Base-by-base conservation (phyloP, 1,140 invertebrate species). In the Ectropis grisescens region DNA sequence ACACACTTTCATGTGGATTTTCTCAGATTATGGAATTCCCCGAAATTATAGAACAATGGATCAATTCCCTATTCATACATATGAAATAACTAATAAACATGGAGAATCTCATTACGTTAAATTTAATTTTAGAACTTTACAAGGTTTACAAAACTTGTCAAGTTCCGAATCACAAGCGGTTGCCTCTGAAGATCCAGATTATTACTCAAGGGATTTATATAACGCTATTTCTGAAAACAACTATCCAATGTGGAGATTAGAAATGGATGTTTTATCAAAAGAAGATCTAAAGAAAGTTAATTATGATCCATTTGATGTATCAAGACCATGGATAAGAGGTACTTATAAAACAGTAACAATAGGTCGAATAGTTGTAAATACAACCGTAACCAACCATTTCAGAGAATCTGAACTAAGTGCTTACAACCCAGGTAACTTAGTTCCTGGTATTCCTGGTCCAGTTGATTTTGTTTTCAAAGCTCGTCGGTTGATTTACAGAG, bases 391-490 rank as follows among this genome's bases (percentile, higher is more conserved):
- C 19, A 96, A 94, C 67, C 93, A 93, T 61, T 94, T 93, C 69
- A 84, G 88, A 24, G 91, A 93, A 57, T 84, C 95, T 2, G 95
- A 97, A 69, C 93, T 96, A 79, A 62, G 90, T 19, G 94, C 93
- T 7, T 96, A 95, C 61, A 88, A 88, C 56, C 93, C 94, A 2
- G 87, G 90, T 19, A 90, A 94, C 65, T 82, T 96, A 76, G 86
- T 95, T 23, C 93, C 94, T 19, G 88, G 94, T 24, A 92, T 96
- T 48, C 86, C 91, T 51, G 85, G 90, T 4, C 91, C 89, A 37
- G 91, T 90, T 1, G 94, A 96, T 62, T 93, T 91, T 72, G 90
- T 96, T 88, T 81, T 96, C 25, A 90, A 91, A 82, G 93, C 90
- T 29, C 88, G 95, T 33, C 76, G 94, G 2, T 93, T 95, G 53